phyloP scores from a whole-genome alignment of 2,888 invertebrate species.

The Spisula subtruncata region DNA sequence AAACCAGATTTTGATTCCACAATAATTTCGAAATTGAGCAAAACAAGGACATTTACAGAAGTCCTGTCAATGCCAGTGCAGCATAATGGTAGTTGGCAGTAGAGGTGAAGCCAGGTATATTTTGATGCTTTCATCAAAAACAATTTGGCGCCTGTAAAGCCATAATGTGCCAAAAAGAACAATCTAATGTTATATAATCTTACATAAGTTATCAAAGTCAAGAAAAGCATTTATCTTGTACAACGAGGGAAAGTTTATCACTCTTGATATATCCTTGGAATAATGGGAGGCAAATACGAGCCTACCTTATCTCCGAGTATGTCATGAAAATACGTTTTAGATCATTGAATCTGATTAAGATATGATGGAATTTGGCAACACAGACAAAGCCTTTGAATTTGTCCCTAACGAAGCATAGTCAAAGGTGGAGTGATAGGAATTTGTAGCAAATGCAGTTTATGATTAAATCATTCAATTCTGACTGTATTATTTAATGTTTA shows the following conservation, averaged over 20 bases:
- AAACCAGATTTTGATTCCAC: background rate
- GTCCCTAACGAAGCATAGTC: constrained; percentile 26
- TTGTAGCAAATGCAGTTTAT: background rate
- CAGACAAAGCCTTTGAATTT: constrained; percentile 10
- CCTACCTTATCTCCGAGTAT: background rate
- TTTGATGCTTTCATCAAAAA: constrained; percentile 10
- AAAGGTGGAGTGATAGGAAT: background rate
- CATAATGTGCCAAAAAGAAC: background rate
- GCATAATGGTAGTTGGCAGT: background rate
- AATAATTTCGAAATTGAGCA: background rate
- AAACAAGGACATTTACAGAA: background rate
- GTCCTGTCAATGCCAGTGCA: background rate
- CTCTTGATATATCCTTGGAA: background rate
- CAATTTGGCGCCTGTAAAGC: constrained; percentile 1
- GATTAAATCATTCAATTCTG: background rate
- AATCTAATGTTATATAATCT: background rate
- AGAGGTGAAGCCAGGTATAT: constrained; percentile 1
- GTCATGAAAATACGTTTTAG: constrained; percentile 45
- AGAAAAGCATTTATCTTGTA: background rate
- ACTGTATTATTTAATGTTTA: background rate
- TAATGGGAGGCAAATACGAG: background rate
- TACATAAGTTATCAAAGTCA: constrained; percentile 14
- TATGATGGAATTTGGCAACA: constrained; percentile 25
- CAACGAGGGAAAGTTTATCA: constrained; percentile 1
- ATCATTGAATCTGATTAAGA: constrained; percentile 32